These are phyloP conservation scores for Antrozous pallidus DNA, from an alignment of 2,797 vertebrate species.

Conservation along the genomic window DNA sequence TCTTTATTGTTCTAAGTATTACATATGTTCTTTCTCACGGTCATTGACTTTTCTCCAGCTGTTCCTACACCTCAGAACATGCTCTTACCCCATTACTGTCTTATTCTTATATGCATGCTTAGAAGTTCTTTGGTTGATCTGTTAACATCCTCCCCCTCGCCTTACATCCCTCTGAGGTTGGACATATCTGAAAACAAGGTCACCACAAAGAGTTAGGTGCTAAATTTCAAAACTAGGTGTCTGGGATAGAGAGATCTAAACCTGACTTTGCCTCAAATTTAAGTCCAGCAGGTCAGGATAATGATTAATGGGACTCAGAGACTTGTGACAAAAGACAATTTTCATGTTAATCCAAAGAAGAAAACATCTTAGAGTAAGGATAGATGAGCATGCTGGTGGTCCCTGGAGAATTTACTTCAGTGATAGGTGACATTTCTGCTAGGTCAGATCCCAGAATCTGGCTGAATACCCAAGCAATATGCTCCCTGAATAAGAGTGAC, in stretches of 20 bases:
- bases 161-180: too few relatives aligned
- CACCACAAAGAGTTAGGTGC: background rate
- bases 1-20: too few relatives aligned
- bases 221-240: background rate
- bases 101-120: too few relatives aligned
- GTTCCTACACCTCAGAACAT: too few relatives aligned
- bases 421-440: background rate
- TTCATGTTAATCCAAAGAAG: slow-evolving; percentile 10
- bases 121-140: too few relatives aligned
- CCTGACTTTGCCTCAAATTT: background rate
- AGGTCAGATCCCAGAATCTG: background rate
- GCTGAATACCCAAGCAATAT: background rate
- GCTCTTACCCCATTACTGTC: too few relatives aligned
- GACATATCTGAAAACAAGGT: background rate
- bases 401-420: background rate
- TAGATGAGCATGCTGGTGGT: background rate
- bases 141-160: too few relatives aligned
- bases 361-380: background rate
- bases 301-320: background rate
- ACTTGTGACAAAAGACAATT: background rate
- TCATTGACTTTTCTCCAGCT: too few relatives aligned
- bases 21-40: too few relatives aligned
- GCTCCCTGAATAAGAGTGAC: background rate
- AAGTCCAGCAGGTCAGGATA: background rate
- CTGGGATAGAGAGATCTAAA: background rate